phyloP scores from a whole-genome alignment of 1,140 invertebrate species.

The Drosophila nigromelanica region DNA sequence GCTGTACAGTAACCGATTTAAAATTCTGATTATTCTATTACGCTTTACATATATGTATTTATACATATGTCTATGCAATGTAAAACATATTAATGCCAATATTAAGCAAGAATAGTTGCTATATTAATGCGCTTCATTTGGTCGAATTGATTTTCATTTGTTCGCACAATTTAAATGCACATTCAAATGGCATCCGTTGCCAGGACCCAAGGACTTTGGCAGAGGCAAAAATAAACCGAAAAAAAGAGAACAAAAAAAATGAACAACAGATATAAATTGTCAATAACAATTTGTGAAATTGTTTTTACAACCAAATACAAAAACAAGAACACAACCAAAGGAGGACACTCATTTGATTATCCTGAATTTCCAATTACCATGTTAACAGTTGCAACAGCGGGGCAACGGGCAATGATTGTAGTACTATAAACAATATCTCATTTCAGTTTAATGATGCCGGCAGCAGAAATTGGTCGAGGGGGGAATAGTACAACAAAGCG shows the following conservation, averaged over 20 bases:
- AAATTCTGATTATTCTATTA: background rate
- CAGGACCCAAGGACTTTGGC: slow-evolving; percentile 1
- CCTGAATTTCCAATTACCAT: slow-evolving; percentile 59
- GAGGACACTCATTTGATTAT: slow-evolving; percentile 57
- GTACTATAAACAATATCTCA: slow-evolving; percentile 61
- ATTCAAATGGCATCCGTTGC: slow-evolving; percentile 49
- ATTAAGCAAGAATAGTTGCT: slow-evolving; percentile 43
- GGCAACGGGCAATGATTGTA: background rate
- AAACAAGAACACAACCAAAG: slow-evolving; percentile 31
- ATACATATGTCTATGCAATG: background rate
- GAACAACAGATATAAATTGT: slow-evolving; percentile 69
- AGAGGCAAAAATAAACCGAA: background rate
- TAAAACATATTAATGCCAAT: slow-evolving; percentile 38
- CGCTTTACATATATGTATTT: slow-evolving; percentile 1
- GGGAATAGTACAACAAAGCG: slow-evolving; percentile 47
- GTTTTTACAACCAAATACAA: slow-evolving; percentile 51
- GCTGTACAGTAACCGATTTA: too few species aligned
- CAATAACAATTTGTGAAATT: slow-evolving; percentile 76
- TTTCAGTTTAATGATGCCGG: slow-evolving; percentile 74
- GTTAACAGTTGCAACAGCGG: slow-evolving; percentile 36
- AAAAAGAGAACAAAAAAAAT: slow-evolving; percentile 20
- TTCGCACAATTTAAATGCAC: slow-evolving; percentile 38
- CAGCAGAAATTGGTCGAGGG: slow-evolving; percentile 35
- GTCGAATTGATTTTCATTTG: slow-evolving; percentile 71
- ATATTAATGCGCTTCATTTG: slow-evolving; percentile 68